Evolutionary conservation across 2,113 vertebrate genomes (phyloP).

Genomic region (Isichthys henryi): DNA sequence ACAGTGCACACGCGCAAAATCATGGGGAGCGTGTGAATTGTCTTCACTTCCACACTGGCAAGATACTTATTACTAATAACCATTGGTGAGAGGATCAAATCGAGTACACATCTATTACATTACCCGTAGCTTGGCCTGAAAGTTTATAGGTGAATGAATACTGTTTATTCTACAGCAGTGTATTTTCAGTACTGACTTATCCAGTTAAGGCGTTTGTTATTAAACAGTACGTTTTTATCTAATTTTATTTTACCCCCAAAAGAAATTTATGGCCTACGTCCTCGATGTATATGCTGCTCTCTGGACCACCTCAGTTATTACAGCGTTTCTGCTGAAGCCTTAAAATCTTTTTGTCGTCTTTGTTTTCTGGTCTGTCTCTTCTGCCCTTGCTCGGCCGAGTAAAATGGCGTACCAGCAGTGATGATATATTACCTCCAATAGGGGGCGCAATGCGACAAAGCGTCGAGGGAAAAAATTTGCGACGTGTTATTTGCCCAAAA

Average conservation of each 20-base stretch:
- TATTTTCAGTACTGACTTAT: not conserved
- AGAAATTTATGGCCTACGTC: not conserved
- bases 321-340: not conserved
- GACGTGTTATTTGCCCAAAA: not conserved
- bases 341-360: not conserved
- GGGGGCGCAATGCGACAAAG: constrained; percentile 14
- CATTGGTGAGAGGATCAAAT: not conserved
- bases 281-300: not conserved
- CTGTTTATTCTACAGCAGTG: not conserved
- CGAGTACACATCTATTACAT: not conserved
- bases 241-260: not conserved
- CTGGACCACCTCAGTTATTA: not conserved
- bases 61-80: not conserved
- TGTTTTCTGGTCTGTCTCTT: not conserved
- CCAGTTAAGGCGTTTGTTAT: not conserved
- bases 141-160: not conserved
- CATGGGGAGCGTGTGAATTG: not conserved
- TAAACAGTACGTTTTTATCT: not conserved
- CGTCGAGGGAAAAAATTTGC: not conserved
- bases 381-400: not conserved
- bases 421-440: not conserved
- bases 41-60: not conserved
- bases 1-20: not conserved
- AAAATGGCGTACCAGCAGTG: not conserved
- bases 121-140: not conserved